A percentile compares a stretch with the other conserved stretches of the same genome.
Conservation (phyloP, 2,113 vertebrate species). For the Bucco capensis region DNA sequence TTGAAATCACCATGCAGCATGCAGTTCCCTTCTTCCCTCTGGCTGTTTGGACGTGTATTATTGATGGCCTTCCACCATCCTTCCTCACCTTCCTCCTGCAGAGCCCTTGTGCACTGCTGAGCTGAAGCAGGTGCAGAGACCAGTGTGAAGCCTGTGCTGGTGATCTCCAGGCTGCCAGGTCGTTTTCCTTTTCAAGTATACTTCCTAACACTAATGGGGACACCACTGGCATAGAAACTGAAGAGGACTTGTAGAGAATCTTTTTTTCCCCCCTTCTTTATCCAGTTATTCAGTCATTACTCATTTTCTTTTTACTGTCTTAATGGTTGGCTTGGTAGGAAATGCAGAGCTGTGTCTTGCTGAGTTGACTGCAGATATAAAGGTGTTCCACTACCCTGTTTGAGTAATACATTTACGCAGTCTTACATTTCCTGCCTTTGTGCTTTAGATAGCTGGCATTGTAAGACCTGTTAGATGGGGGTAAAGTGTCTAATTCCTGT, state of each 20-base stretch:
- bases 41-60: slow-evolving; percentile 46
- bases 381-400: not conserved
- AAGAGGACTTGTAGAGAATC: not conserved
- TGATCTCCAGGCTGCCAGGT: not conserved
- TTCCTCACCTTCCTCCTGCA: not conserved
- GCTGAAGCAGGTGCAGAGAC: slow-evolving; percentile 43
- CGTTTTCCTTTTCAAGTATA: slow-evolving; percentile 48
- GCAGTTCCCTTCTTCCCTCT: not conserved
- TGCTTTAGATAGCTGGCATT: not conserved
- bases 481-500: not conserved
- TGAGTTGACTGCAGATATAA: not conserved
- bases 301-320: not conserved
- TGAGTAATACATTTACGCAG: not conserved
- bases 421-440: not conserved
- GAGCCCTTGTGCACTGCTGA: slow-evolving; percentile 42
- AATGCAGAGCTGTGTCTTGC: not conserved
- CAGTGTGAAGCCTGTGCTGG: not conserved
- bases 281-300: not conserved
- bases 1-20: not conserved
- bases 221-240: not conserved
- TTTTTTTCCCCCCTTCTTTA: not conserved
- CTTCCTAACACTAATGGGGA: not conserved
- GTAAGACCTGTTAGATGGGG: not conserved
- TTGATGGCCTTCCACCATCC: slow-evolving; percentile 26
- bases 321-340: not conserved